Percentiles rank a stretch among this genome's conserved stretches.
These are phyloP conservation scores for Temnothorax unifasciatus DNA, from an alignment of 2,888 invertebrate species.

Conservation along the genomic window DNA sequence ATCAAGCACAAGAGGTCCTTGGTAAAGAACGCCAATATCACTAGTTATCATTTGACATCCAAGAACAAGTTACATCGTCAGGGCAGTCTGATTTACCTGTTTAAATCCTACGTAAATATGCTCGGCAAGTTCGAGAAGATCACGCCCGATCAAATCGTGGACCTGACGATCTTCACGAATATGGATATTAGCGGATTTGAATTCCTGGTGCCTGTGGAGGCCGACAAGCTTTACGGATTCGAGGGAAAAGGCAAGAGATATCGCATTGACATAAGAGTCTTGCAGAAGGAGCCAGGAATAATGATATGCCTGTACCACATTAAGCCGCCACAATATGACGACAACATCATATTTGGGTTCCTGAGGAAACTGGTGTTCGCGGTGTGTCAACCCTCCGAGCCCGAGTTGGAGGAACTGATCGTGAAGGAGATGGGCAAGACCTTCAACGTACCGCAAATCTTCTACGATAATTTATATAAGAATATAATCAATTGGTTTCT, in stretches of 20 bases:
- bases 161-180: constrained; percentile 35
- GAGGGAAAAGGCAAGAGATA: constrained; percentile 7
- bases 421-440: neutral
- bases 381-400: constrained; percentile 11
- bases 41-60: neutral
- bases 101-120: neutral
- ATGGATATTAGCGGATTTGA: neutral
- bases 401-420: constrained; percentile 7
- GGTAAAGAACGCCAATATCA: neutral
- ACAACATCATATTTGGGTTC: neutral
- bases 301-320: neutral
- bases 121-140: neutral
- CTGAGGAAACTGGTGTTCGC: constrained; percentile 26
- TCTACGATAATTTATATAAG: constrained; percentile 1
- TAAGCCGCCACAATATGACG: neutral
- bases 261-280: neutral
- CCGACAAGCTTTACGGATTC: constrained; percentile 4
- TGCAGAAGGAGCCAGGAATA: neutral
- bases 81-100: constrained; percentile 28
- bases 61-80: neutral
- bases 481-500: constrained; percentile 31
- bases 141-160: constrained; percentile 10
- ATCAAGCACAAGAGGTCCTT: constrained; percentile 12
- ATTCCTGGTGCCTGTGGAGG: neutral
- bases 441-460: neutral